Conservation (phyloP, 2,113 vertebrate genomes). For the Sceloporus undulatus region DNA sequence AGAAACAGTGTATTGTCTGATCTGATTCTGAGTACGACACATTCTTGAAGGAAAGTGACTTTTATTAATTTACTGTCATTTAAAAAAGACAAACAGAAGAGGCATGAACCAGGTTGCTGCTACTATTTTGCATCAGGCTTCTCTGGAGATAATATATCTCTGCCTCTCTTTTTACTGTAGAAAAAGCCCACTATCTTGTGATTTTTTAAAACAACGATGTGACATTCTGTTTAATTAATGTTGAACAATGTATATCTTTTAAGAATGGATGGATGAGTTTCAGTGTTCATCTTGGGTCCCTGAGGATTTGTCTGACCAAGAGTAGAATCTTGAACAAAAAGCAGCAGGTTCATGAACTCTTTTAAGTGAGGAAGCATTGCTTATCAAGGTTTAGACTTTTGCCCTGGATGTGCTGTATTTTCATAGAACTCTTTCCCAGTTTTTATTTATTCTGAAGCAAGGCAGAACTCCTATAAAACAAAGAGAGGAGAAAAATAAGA, state of each 20-base stretch:
- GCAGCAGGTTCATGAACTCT: constrained; percentile 45
- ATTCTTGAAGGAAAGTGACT: constrained; percentile 55
- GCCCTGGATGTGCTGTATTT: constrained; percentile 47
- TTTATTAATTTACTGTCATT: constrained; percentile 59
- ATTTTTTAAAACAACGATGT: constrained; percentile 14
- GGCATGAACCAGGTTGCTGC: constrained; percentile 8
- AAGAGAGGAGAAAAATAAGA: constrained; percentile 15
- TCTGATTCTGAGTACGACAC: constrained; percentile 46
- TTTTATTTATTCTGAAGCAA: constrained; percentile 29
- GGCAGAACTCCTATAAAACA: constrained; percentile 43
- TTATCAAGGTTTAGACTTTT: constrained; percentile 43
- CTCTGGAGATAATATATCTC: not conserved
- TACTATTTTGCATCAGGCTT: not conserved
- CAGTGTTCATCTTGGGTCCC: constrained; percentile 10
- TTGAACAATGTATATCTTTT: constrained; percentile 40
- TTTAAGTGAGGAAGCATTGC: constrained; percentile 14
- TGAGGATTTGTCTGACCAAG: constrained; percentile 49
- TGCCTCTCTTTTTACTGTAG: not conserved
- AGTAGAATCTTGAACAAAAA: constrained; percentile 41
- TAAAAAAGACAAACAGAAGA: constrained; percentile 57
- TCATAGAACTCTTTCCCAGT: constrained; percentile 39
- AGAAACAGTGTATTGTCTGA: constrained; percentile 55
- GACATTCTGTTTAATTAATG: constrained; percentile 46
- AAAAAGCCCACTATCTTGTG: constrained; percentile 19
- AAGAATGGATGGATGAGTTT: not conserved